Evolutionary conservation across 1,140 invertebrate species (phyloP).

Genomic region (Sweltsa coloradensis): DNA sequence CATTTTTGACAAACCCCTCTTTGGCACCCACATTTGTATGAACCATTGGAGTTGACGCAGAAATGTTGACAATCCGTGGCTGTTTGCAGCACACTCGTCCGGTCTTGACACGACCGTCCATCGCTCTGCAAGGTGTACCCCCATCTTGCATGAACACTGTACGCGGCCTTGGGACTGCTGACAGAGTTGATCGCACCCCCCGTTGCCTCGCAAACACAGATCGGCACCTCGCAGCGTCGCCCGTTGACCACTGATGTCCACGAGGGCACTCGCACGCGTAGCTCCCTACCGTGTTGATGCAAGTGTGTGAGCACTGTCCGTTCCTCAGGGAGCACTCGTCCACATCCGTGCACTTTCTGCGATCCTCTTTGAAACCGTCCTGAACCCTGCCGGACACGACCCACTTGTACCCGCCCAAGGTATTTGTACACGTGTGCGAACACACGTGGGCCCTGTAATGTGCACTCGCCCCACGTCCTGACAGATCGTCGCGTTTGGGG

Average conservation of each 20-base stretch:
- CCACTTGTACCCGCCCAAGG: constrained; percentile 34
- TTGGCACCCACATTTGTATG: constrained; percentile 71
- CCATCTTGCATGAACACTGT: constrained; percentile 18
- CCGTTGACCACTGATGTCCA: constrained; percentile 34
- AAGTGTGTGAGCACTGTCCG: constrained; percentile 28
- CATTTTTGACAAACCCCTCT: constrained; percentile 57
- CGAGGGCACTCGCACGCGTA: constrained; percentile 56
- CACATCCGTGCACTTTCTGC: constrained; percentile 25
- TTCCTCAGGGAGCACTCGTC: constrained; percentile 29
- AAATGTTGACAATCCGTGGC: constrained; percentile 37
- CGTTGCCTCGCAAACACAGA: constrained; percentile 30
- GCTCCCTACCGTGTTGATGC: constrained; percentile 56
- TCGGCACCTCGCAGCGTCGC: constrained; percentile 33
- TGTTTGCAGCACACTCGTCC: constrained; percentile 39
- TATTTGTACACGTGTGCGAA: constrained; percentile 42
- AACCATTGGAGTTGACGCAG: constrained; percentile 71
- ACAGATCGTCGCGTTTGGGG: constrained; percentile 33
- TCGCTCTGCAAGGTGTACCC: constrained; percentile 31
- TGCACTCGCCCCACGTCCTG: constrained; percentile 48
- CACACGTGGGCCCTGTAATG: constrained; percentile 27
- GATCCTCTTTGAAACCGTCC: constrained; percentile 25
- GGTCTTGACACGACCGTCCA: constrained; percentile 33
- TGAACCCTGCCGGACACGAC: no score
- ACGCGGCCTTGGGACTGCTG: constrained; percentile 15
- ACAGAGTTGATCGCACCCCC: constrained; percentile 38